phyloP scores from a whole-genome alignment of 1,140 invertebrate genomes.

The Colletes gigas region DNA sequence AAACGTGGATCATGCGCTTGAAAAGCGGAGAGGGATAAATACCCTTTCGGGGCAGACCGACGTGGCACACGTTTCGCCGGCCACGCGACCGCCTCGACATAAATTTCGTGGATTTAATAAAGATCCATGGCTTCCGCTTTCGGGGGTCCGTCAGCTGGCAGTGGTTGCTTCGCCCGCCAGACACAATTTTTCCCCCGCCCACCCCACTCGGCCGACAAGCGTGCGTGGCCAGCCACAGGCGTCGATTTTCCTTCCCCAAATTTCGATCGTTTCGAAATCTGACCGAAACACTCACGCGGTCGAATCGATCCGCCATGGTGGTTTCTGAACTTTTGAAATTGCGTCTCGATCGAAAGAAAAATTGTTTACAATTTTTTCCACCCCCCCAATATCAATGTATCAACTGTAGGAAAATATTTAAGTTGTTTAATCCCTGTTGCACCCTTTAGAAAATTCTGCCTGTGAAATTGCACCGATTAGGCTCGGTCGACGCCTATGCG shows the following conservation, averaged over 20 bases:
- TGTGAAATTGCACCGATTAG: background rate
- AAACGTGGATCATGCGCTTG: slow-evolving; percentile 47
- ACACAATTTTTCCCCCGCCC: background rate
- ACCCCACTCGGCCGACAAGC: background rate
- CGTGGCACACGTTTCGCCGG: slow-evolving; percentile 46
- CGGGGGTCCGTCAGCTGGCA: background rate
- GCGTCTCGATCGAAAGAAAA: too few relatives aligned
- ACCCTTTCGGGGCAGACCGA: slow-evolving; percentile 41
- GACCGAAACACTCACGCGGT: too few relatives aligned
- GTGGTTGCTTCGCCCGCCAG: slow-evolving; percentile 1
- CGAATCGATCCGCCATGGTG: too few relatives aligned
- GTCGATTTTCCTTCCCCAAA: background rate
- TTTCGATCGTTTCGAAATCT: background rate
- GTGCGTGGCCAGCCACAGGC: slow-evolving; percentile 32
- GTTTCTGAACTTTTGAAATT: too few relatives aligned
- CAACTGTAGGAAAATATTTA: too few relatives aligned
- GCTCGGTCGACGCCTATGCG: slow-evolving; percentile 27
- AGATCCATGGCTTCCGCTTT: slow-evolving; percentile 66
- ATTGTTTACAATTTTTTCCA: too few relatives aligned
- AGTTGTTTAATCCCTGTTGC: too few relatives aligned
- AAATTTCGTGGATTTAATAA: slow-evolving; percentile 70
- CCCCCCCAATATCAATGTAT: too few relatives aligned
- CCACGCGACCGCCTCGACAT: slow-evolving; percentile 64
- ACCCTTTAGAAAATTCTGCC: background rate
- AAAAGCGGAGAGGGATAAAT: slow-evolving; percentile 47